Base-by-base conservation (phyloP, 2,113 vertebrate genomes). In the Alligator mississippiensis region DNA sequence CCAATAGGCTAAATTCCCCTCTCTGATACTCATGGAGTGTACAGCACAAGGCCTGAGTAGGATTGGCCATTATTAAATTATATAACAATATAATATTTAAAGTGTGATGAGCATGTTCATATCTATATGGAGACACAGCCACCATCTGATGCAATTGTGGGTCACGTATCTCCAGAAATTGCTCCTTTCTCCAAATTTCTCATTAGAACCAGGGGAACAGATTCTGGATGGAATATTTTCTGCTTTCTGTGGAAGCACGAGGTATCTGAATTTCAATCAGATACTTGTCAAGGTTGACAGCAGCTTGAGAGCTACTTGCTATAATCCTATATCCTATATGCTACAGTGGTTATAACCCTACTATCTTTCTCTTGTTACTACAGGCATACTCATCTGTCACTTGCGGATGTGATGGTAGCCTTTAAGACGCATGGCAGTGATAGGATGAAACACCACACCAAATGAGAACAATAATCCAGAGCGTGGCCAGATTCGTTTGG, bases 271-370 rank as follows among this genome's bases (percentile, higher is more conserved):
- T 95, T 97, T 89, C 87, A 93, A 66, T 80, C 61, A 74, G 72
- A 57, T 34, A 22, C 83, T 92, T 92, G 92, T 90, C 93, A 91
- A 94, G 62, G 84, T 2, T 96, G 93, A 94, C 85, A 93, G 79
- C 55, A 79, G 28, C 63, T 80, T 80, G 68, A 91, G 84, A 94
- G 74, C 11, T 92, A 30, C 87, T 90, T 82, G 15, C 82, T 87
- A 61, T 66, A 93, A 63, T 2, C 4, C 57, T 80, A 57, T 57
- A 59, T 88, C 4, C 57, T 80, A 47, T 57, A 59, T 88, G 55
- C 64, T 88, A 13, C 30, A 84, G 81, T 68, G 87, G 74, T 85
- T 92, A 75, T 70, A 81, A 25, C 74, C 84, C 78, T 82, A 9
- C 18, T 58, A 75, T 21, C 21, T 4, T 2, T 63, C n/a, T 61